Evolutionary conservation across 2,888 invertebrate species (phyloP).

Genomic region (Cryptus viduatorius): DNA sequence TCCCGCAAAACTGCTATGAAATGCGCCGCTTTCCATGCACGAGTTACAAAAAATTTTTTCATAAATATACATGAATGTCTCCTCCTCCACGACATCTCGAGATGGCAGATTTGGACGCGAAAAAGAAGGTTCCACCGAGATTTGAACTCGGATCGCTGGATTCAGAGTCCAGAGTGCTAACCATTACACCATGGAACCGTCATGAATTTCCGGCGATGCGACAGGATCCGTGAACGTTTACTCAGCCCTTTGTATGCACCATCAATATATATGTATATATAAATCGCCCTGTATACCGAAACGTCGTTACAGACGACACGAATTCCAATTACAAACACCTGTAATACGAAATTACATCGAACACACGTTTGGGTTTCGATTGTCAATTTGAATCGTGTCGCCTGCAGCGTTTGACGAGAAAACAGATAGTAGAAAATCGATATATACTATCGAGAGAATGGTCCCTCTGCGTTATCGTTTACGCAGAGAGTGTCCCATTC

Average conservation of each 20-base stretch:
- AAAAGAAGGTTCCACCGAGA: slow-evolving; percentile 91
- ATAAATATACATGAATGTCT: too few relatives aligned
- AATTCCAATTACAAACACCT: slow-evolving; percentile 73
- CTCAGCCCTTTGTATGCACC: neutral
- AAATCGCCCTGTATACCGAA: slow-evolving; percentile 42
- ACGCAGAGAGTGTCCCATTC: slow-evolving; percentile 2
- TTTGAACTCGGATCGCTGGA: slow-evolving; percentile 93
- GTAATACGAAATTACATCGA: slow-evolving; percentile 72
- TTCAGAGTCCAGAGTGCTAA: slow-evolving; percentile 92
- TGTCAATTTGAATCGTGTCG: slow-evolving; percentile 69
- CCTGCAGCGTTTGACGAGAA: slow-evolving; percentile 63
- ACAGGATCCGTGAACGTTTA: slow-evolving; percentile 26
- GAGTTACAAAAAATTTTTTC: too few relatives aligned
- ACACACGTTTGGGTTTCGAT: slow-evolving; percentile 65
- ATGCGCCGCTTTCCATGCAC: too few relatives aligned
- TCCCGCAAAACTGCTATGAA: too few relatives aligned
- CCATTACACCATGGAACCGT: slow-evolving; percentile 89
- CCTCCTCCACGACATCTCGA: too few relatives aligned
- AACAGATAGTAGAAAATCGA: slow-evolving; percentile 38
- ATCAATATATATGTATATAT: neutral
- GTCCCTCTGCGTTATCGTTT: slow-evolving; percentile 52
- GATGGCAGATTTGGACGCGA: neutral
- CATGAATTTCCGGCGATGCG: slow-evolving; percentile 2
- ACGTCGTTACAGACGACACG: slow-evolving; percentile 69
- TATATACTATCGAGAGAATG: slow-evolving; percentile 41